A percentile compares a stretch with the other conserved stretches of the same genome.
Evolutionary conservation across 2,888 invertebrate species (phyloP).

Genomic region (Hypercompe scribonia): DNA sequence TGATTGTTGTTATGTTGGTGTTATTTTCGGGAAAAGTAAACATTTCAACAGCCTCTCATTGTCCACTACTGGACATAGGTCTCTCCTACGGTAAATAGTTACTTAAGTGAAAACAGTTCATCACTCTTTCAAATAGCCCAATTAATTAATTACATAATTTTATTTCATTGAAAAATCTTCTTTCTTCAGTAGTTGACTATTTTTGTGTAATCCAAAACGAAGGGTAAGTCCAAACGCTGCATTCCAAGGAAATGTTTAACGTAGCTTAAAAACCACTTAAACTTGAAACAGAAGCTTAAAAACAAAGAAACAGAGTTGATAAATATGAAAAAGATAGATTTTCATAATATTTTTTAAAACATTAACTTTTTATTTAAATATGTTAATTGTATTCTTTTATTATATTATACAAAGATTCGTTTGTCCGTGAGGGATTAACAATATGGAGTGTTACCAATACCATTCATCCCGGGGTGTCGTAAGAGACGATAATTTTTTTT

Average conservation of each 20-base stretch:
- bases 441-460: no score
- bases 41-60: no score
- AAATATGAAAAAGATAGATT: background rate
- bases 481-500: no score
- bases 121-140: background rate
- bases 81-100: no score
- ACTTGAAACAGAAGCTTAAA: background rate
- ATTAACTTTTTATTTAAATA: background rate
- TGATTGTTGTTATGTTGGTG: no score
- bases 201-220: no score
- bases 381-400: background rate
- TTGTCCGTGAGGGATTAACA: no score
- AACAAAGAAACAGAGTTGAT: background rate
- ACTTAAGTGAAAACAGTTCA: background rate
- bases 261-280: background rate
- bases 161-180: background rate
- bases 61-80: no score
- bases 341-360: background rate
- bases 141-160: background rate
- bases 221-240: background rate
- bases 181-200: background rate
- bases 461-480: no score
- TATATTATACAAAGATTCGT: no score
- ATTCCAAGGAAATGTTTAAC: background rate
- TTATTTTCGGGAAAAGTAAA: no score